Conservation (phyloP, 2,113 vertebrate genomes). For the Elachura formosa region DNA sequence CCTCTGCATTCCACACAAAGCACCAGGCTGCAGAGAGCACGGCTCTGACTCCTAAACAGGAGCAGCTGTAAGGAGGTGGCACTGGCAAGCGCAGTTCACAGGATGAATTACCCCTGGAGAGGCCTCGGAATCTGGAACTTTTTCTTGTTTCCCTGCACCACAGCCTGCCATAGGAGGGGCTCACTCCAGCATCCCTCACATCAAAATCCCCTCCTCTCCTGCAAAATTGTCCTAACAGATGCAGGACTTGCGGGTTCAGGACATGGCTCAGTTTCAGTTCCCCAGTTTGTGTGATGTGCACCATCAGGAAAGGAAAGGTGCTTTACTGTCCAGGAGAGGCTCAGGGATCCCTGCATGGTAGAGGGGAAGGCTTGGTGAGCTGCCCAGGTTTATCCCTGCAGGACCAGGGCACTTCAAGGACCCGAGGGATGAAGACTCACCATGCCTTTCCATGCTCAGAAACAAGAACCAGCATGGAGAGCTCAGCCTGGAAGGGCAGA, state of each 20-base stretch:
- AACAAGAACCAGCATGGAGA: neutral
- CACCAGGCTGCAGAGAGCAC: accelerated
- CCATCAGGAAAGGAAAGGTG: neutral
- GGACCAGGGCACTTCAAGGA: neutral
- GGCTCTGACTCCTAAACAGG: neutral
- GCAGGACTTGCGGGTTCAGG: neutral
- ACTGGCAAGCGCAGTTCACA: neutral
- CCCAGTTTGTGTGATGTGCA: accelerated
- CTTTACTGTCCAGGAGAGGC: neutral
- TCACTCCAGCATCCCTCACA: neutral
- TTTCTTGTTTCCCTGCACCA: neutral
- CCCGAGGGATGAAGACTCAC: neutral
- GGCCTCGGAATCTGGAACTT: accelerated
- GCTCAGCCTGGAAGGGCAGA: neutral
- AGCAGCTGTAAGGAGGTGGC: neutral
- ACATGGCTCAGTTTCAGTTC: neutral
- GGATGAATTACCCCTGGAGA: neutral
- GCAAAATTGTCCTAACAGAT: neutral
- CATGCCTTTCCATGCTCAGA: neutral
- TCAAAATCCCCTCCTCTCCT: neutral
- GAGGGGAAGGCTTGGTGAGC: neutral
- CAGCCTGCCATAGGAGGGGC: neutral
- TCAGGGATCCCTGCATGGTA: neutral
- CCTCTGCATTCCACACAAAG: neutral
- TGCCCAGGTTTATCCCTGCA: accelerated